Percentiles rank a stretch among this genome's conserved stretches.
phyloP scores from a whole-genome alignment of 2,888 invertebrate genomes.

The Thymelicus acteon region DNA sequence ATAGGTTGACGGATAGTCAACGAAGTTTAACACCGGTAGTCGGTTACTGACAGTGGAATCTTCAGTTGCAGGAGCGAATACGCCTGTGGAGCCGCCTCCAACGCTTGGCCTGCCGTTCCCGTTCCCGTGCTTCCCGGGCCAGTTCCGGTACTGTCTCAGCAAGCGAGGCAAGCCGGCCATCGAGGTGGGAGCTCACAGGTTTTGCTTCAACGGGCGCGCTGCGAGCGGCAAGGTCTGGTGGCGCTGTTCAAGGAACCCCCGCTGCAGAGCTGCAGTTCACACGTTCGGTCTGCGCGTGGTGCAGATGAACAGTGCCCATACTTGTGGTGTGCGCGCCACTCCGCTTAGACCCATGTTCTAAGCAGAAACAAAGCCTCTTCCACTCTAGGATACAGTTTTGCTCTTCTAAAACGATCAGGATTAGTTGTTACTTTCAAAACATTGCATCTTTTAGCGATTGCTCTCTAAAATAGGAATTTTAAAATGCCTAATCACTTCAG shows the following conservation, averaged over 20 bases:
- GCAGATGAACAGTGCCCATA: conserved; percentile 81
- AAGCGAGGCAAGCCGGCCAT: conserved; percentile 80
- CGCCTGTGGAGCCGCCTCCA: conserved; percentile 62
- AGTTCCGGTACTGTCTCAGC: conserved; percentile 80
- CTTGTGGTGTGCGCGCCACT: conserved; percentile 78
- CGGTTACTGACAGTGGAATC: conserved; percentile 52
- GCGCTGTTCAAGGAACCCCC: conserved; percentile 79
- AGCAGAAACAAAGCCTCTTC: not conserved
- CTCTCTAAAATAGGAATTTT: not conserved
- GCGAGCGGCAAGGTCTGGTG: conserved; percentile 82
- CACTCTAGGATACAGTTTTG: not conserved
- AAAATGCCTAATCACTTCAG: not conserved
- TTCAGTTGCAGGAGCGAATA: conserved; percentile 72
- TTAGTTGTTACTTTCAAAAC: not conserved
- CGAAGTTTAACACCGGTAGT: not conserved
- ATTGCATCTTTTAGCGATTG: not conserved
- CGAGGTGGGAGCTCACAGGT: conserved; percentile 79
- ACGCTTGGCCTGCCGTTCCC: conserved; percentile 78
- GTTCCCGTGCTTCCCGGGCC: conserved; percentile 78
- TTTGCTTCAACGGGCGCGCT: conserved; percentile 80
- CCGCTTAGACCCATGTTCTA: conserved; percentile 79
- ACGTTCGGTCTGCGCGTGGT: conserved; percentile 79
- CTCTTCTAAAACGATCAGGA: not conserved
- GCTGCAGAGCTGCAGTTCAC: conserved; percentile 79
- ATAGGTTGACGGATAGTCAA: not conserved